These are phyloP conservation scores for Drosophila histrio DNA, from an alignment of 2,888 invertebrate genomes.

Conservation along the genomic window DNA sequence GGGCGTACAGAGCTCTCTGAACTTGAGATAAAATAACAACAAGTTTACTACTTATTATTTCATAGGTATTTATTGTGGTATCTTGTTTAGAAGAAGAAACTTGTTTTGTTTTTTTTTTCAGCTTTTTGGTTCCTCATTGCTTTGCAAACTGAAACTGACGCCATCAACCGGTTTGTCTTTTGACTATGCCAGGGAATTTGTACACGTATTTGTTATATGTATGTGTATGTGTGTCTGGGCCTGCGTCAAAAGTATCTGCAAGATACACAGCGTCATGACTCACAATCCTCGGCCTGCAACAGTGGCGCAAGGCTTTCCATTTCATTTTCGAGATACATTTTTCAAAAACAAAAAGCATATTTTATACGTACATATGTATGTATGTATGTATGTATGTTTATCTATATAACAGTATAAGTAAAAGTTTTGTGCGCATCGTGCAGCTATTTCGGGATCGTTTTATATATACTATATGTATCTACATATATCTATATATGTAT, in stretches of 20 bases:
- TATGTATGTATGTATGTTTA: neutral
- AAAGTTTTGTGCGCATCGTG: constrained; percentile 40
- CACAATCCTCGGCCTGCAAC: constrained; percentile 41
- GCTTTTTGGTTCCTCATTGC: constrained; percentile 32
- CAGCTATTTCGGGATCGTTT: constrained; percentile 51
- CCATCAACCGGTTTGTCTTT: constrained; percentile 79
- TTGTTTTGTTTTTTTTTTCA: constrained; percentile 43
- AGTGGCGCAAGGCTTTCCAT: constrained; percentile 54
- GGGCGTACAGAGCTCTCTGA: constrained; percentile 19
- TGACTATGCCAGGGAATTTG: constrained; percentile 51
- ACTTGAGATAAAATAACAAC: constrained; percentile 44
- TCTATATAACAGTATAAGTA: constrained; percentile 8
- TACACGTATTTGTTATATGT: constrained; percentile 27
- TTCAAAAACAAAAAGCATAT: constrained; percentile 41
- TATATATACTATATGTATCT: constrained; percentile 3
- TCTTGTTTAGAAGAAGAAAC: constrained; percentile 37
- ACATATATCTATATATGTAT: constrained; percentile 4
- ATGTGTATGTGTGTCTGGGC: constrained; percentile 15
- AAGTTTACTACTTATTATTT: neutral
- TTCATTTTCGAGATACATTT: constrained; percentile 53
- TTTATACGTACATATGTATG: constrained; percentile 11
- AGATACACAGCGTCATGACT: constrained; percentile 48
- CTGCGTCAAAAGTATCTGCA: constrained; percentile 42
- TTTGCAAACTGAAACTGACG: constrained; percentile 75
- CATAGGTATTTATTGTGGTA: constrained; percentile 12